These are phyloP conservation scores for Metopolophium dirhodum DNA, from an alignment of 1,140 invertebrate species.

Conservation along the genomic window DNA sequence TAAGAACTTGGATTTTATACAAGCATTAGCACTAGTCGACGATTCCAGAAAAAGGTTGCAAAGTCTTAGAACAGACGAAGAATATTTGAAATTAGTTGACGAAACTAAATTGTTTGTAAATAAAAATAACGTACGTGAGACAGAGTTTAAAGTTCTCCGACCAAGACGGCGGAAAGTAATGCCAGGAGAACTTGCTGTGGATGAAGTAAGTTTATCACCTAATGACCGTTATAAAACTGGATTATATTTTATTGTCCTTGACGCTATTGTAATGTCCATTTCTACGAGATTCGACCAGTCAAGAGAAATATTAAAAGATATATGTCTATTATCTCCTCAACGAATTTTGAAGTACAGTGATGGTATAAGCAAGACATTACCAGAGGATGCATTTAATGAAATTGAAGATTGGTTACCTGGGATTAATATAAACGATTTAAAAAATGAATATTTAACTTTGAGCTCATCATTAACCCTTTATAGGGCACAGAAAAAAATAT, in stretches of 20 bases:
- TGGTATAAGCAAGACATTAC: neutral
- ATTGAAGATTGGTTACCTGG: too few species aligned
- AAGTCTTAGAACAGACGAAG: neutral
- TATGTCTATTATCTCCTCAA: constrained; percentile 18
- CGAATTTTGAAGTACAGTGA: neutral
- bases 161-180: neutral
- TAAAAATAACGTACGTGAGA: neutral
- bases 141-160: neutral
- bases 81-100: neutral
- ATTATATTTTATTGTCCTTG: too few species aligned
- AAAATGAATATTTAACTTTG: neutral
- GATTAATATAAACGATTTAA: too few species aligned
- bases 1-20: too few species aligned
- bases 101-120: neutral
- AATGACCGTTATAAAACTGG: too few species aligned
- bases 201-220: too few species aligned
- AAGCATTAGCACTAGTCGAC: neutral
- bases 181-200: too few species aligned
- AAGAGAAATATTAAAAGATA: neutral
- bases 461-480: neutral
- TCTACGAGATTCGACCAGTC: neutral
- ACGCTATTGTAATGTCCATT: neutral
- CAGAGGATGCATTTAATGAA: too few species aligned
- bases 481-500: too few species aligned
- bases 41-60: neutral